phyloP scores from a whole-genome alignment of 2,797 vertebrate genomes.

The Poecilia velifera region DNA sequence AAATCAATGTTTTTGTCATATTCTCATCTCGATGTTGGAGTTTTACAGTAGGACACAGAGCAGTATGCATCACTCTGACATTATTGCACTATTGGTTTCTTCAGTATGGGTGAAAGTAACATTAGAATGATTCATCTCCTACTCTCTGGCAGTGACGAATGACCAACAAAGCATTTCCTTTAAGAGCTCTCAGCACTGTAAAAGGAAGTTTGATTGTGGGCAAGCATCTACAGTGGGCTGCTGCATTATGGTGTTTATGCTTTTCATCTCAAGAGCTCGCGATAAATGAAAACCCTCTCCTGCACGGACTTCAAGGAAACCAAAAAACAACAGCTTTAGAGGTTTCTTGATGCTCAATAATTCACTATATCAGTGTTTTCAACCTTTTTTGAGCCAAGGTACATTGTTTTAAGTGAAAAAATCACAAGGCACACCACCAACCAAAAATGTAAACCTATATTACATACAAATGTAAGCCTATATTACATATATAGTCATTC shows the following conservation, averaged over 20 bases:
- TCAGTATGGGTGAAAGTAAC: conserved; percentile 55
- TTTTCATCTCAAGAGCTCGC: conserved; percentile 6
- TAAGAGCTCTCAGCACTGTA: conserved; percentile 49
- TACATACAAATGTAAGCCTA: no score
- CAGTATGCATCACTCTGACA: conserved; percentile 45
- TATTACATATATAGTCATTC: no score
- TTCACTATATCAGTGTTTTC: no score
- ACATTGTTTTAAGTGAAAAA: no score
- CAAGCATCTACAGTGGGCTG: conserved; percentile 21
- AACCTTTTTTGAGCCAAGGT: no score
- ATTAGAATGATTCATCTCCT: conserved; percentile 67
- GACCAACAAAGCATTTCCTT: conserved; percentile 50
- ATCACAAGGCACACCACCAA: no score
- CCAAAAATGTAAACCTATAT: no score
- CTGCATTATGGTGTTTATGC: not conserved
- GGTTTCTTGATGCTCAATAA: not conserved
- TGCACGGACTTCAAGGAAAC: not conserved
- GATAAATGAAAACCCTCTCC: not conserved
- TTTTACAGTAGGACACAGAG: conserved; percentile 25
- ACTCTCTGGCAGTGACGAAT: conserved; percentile 62
- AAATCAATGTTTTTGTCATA: not conserved
- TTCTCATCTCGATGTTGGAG: not conserved
- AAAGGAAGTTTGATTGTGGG: conserved; percentile 42
- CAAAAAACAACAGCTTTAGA: not conserved
- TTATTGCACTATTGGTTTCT: conserved; percentile 57